Percentiles rank a stretch among this genome's conserved stretches.
Conservation (phyloP, 2,888 invertebrate genomes). For the Leuctra nigra region DNA sequence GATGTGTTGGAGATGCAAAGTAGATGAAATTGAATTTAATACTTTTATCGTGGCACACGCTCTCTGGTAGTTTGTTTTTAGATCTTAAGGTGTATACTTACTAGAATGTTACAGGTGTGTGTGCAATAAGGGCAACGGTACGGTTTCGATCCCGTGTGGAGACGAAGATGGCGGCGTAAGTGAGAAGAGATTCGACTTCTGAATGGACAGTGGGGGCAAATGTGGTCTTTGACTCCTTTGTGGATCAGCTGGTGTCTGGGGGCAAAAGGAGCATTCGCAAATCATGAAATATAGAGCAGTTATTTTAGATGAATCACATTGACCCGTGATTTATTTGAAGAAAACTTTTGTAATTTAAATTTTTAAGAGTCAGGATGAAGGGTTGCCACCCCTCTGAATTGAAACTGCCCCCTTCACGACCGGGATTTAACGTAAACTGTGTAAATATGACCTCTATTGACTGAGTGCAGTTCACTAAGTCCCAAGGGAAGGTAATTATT, state of each 20-base stretch:
- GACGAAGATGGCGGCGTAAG: slow-evolving; percentile 68
- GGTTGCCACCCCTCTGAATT: too few relatives aligned
- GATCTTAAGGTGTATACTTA: slow-evolving; percentile 44
- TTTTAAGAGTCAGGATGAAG: too few relatives aligned
- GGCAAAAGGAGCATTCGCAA: slow-evolving; percentile 28
- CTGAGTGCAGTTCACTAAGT: too few relatives aligned
- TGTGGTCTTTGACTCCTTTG: slow-evolving; percentile 38
- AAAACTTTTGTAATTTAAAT: too few relatives aligned
- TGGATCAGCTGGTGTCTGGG: slow-evolving; percentile 58
- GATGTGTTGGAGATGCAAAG: slow-evolving; percentile 27
- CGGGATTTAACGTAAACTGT: too few relatives aligned
- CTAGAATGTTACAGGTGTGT: slow-evolving; percentile 70
- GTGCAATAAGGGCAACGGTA: slow-evolving; percentile 79
- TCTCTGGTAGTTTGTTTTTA: too few relatives aligned
- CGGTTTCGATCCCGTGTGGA: slow-evolving; percentile 76
- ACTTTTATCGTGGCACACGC: slow-evolving; percentile 5
- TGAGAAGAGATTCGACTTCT: slow-evolving; percentile 58
- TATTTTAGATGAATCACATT: too few relatives aligned
- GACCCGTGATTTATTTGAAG: too few relatives aligned
- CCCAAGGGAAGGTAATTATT: too few relatives aligned
- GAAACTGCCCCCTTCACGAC: too few relatives aligned
- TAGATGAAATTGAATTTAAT: slow-evolving; percentile 17
- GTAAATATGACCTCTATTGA: too few relatives aligned
- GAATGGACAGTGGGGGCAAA: slow-evolving; percentile 57
- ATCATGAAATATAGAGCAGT: too few relatives aligned